These are phyloP conservation scores for Creontiades dilutus DNA, from an alignment of 2,888 invertebrate genomes.

Conservation along the genomic window DNA sequence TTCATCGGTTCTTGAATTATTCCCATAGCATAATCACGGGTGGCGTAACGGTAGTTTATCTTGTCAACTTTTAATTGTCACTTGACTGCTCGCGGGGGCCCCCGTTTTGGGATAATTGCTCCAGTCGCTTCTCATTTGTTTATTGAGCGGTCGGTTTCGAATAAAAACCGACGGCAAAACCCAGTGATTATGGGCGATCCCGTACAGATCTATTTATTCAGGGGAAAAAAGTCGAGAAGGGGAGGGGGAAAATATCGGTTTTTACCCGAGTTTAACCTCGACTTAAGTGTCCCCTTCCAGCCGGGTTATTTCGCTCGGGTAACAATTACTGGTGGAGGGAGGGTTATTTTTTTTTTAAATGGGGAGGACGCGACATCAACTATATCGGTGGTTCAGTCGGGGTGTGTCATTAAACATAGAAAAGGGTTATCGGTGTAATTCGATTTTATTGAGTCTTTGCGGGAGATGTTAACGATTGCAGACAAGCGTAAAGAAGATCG, in stretches of 20 bases:
- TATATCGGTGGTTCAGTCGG: too few species aligned
- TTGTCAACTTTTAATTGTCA: constrained; percentile 42
- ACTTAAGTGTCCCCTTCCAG: background rate
- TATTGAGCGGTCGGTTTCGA: constrained; percentile 18
- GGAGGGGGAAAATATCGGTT: constrained; percentile 18
- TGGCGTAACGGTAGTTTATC: constrained; percentile 1
- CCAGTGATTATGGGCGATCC: constrained; percentile 2
- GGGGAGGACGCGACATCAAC: too few species aligned
- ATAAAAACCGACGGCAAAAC: constrained; percentile 1
- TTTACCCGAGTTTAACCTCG: background rate
- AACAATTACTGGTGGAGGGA: background rate
- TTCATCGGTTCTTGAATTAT: background rate
- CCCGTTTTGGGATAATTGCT: constrained; percentile 19
- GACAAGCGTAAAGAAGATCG: too few species aligned
- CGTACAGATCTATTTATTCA: background rate
- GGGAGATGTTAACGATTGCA: too few species aligned
- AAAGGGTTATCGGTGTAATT: too few species aligned
- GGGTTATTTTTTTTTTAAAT: background rate
- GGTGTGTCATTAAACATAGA: too few species aligned
- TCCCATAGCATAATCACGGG: background rate
- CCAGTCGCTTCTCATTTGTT: background rate
- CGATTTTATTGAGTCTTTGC: too few species aligned
- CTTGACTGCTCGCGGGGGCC: background rate
- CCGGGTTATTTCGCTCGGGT: background rate
- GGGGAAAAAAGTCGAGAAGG: background rate